These are phyloP conservation scores for Nasua narica DNA, from an alignment of 2,797 vertebrate genomes.

Conservation along the genomic window DNA sequence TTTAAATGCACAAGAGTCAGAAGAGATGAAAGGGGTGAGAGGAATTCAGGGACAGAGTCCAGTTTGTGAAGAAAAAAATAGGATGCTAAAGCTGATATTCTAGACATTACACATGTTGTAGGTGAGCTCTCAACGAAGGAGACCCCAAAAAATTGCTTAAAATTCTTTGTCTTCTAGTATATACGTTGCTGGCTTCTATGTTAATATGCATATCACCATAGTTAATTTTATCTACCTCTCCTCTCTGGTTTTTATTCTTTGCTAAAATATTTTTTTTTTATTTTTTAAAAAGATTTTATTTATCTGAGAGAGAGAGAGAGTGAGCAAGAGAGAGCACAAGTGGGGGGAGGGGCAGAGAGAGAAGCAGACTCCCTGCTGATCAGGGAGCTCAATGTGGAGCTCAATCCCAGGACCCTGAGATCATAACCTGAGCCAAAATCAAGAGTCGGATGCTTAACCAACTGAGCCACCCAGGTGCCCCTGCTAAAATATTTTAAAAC, in stretches of 20 bases:
- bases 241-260: background rate
- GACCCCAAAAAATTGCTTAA: background rate
- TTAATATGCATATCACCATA: background rate
- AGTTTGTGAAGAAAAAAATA: background rate
- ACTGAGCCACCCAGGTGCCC: background rate
- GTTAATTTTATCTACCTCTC: background rate
- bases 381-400: background rate
- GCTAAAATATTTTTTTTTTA: background rate
- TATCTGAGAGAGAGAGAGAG: background rate
- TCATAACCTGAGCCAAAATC: background rate
- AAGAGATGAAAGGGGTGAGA: background rate
- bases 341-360: background rate
- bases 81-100: background rate
- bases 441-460: background rate
- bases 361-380: background rate
- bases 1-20: background rate
- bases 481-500: constrained; percentile 18
- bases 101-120: background rate
- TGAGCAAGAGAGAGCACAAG: background rate
- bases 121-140: background rate
- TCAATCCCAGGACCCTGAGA: background rate
- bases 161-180: background rate
- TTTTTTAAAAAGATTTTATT: background rate
- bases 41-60: background rate
- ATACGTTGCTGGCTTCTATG: background rate